These are phyloP conservation scores for Mareca penelope DNA, from an alignment of 2,797 vertebrate genomes.

Conservation along the genomic window DNA sequence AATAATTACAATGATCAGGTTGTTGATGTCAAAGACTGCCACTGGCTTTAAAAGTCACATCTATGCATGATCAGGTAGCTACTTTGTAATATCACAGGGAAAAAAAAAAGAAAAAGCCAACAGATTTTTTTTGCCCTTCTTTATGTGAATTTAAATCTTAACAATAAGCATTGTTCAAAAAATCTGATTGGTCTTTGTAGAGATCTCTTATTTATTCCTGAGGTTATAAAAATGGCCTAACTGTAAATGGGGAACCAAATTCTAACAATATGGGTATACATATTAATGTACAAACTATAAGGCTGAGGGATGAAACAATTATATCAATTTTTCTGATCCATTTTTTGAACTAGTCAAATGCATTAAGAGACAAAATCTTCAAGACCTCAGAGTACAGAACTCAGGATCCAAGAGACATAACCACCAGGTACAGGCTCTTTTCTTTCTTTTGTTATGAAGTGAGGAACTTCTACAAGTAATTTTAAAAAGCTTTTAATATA, in stretches of 20 bases:
- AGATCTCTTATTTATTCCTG: background rate
- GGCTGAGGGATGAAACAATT: constrained; percentile 1
- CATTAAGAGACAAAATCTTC: constrained; percentile 15
- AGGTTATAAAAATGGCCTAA: background rate
- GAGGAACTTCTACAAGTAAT: constrained; percentile 51
- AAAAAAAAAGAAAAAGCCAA: background rate
- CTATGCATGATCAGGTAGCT: background rate
- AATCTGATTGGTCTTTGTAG: background rate
- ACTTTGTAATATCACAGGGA: background rate
- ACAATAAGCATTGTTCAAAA: background rate
- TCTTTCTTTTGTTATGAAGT: constrained; percentile 40
- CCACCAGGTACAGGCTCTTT: background rate
- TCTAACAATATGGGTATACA: background rate
- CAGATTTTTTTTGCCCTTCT: background rate
- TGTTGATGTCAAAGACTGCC: background rate
- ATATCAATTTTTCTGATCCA: constrained; percentile 20
- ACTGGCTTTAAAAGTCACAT: background rate
- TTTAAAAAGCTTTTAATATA: background rate
- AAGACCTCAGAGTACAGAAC: background rate
- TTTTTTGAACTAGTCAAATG: constrained; percentile 51
- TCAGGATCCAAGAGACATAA: background rate
- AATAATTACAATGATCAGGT: background rate
- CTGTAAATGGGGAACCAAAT: background rate
- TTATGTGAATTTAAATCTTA: background rate
- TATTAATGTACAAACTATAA: background rate